phyloP scores from a whole-genome alignment of 2,888 invertebrate genomes.

The Eustalomyia histrio region DNA sequence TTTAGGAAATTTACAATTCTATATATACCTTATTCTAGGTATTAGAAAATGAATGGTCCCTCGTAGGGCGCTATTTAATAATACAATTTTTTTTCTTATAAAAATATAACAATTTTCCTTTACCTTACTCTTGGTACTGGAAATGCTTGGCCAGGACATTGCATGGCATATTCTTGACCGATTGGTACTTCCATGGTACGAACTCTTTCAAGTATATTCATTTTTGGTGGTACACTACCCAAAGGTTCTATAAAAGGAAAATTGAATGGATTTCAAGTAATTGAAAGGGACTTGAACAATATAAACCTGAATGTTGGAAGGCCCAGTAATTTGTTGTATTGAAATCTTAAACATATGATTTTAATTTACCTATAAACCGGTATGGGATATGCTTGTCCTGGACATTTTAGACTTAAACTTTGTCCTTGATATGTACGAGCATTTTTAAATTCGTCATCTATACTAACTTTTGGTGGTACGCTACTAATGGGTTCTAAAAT shows the following conservation, averaged over 20 bases:
- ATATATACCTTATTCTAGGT: too few species aligned
- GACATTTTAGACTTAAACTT: conserved; percentile 85
- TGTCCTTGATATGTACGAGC: conserved; percentile 70
- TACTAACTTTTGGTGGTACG: conserved; percentile 83
- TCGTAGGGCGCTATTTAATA: too few species aligned
- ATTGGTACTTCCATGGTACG: conserved; percentile 81
- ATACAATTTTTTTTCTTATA: neutral
- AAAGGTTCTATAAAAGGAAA: conserved; percentile 79
- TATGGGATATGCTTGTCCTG: conserved; percentile 87
- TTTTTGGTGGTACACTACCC: conserved; percentile 82
- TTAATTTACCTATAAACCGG: conserved; percentile 85
- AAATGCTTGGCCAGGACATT: conserved; percentile 88
- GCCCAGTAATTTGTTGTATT: neutral
- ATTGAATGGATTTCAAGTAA: neutral
- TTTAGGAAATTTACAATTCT: too few species aligned
- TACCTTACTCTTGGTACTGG: conserved; percentile 82
- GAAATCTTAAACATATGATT: neutral
- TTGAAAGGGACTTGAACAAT: neutral
- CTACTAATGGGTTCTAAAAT: conserved; percentile 81
- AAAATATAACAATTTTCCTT: conserved; percentile 69
- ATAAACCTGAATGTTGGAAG: neutral
- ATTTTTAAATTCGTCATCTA: conserved; percentile 78
- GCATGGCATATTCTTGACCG: conserved; percentile 82
- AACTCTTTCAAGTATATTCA: conserved; percentile 84
- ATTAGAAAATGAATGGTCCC: too few species aligned